Conservation (phyloP, 2,797 vertebrate genomes). For the Helostoma temminkii region DNA sequence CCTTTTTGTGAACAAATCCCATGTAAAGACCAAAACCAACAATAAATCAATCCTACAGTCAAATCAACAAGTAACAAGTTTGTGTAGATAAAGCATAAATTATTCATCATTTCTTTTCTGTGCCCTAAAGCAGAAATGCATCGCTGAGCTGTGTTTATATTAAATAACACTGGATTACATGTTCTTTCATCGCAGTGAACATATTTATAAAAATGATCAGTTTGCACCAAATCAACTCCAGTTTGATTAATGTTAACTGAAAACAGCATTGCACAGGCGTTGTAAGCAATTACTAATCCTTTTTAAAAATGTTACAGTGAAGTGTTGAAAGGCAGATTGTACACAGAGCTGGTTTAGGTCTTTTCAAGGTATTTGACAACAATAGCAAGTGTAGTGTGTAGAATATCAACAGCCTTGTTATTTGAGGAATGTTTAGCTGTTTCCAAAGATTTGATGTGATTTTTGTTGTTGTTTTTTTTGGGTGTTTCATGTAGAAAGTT, state of each 20-base stretch:
- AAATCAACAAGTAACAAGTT: not conserved
- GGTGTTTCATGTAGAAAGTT: too few relatives aligned
- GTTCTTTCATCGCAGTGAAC: not conserved
- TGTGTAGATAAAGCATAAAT: not conserved
- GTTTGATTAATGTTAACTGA: not conserved
- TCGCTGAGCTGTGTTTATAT: not conserved
- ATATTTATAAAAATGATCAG: not conserved
- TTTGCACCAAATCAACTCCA: not conserved
- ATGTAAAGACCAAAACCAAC: not conserved
- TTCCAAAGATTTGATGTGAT: not conserved
- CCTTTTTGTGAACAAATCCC: not conserved
- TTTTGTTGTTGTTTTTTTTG: too few relatives aligned
- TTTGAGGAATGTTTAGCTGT: not conserved
- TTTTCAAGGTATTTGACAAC: not conserved
- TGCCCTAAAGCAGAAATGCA: not conserved
- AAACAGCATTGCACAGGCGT: not conserved
- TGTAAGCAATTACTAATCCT: too few relatives aligned
- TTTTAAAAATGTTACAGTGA: too few relatives aligned
- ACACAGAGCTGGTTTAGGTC: too few relatives aligned
- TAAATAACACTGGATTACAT: not conserved
- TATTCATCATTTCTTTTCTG: not conserved
- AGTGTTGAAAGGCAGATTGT: too few relatives aligned
- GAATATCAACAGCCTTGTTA: not conserved
- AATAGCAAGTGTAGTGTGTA: not conserved
- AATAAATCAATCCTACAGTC: not conserved